Percentiles rank a stretch among this genome's conserved stretches.
phyloP scores from a whole-genome alignment of 2,113 vertebrate species.

The Dromiciops gliroides region DNA sequence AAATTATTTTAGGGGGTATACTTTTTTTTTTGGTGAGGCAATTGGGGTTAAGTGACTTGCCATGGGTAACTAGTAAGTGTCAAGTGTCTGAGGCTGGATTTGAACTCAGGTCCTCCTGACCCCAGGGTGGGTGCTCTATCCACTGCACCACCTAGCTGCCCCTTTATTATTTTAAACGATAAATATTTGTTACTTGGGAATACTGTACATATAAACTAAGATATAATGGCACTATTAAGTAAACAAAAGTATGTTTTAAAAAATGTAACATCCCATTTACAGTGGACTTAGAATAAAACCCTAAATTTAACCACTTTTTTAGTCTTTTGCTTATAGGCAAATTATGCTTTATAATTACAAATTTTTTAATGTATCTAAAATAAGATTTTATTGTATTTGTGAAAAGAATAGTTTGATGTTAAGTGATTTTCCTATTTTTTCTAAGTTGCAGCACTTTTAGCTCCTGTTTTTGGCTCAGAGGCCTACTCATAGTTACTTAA shows the following conservation, averaged over 20 bases:
- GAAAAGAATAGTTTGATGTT: not conserved
- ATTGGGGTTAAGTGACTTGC: no score
- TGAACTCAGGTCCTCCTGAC: no score
- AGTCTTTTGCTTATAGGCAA: constrained; percentile 14
- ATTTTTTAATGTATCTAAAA: not conserved
- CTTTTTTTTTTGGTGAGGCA: no score
- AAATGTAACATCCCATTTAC: constrained; percentile 2
- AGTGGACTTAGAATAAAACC: constrained; percentile 1
- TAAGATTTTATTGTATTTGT: constrained; percentile 1
- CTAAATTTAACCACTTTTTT: constrained; percentile 16
- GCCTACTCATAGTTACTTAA: not conserved
- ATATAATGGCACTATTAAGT: constrained; percentile 1
- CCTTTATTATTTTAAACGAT: constrained; percentile 8
- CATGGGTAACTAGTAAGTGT: no score
- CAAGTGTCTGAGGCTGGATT: no score
- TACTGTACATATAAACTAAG: constrained; percentile 8
- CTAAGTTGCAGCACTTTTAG: not conserved
- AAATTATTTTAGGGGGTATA: no score
- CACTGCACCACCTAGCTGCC: no score
- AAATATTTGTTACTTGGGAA: not conserved
- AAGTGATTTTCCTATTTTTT: not conserved
- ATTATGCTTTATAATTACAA: constrained; percentile 8
- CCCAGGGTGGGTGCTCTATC: no score
- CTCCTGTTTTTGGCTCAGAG: not conserved
- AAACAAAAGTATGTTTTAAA: constrained; percentile 18